Percentiles rank a stretch among this genome's conserved stretches.
Evolutionary conservation across 1,140 invertebrate species (phyloP).

Genomic region (Drosophila elegans): DNA sequence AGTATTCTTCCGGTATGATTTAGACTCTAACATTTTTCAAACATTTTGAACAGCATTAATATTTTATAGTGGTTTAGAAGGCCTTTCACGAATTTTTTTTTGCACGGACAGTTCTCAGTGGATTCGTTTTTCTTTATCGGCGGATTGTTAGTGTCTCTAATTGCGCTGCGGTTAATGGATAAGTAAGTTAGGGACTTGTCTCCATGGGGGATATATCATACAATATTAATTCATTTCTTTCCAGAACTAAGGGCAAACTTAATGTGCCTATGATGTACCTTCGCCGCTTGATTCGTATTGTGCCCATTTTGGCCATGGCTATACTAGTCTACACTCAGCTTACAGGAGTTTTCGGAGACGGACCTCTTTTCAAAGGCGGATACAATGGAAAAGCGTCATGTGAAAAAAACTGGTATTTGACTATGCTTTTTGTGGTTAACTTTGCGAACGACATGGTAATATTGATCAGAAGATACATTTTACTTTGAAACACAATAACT

Average conservation of each 20-base stretch:
- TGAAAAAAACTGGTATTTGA: conserved; percentile 48
- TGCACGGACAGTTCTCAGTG: conserved; percentile 87
- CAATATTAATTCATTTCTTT: not conserved
- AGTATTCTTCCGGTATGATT: conserved; percentile 7
- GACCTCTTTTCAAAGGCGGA: conserved; percentile 30
- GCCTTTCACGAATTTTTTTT: conserved; percentile 86
- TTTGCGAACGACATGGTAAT: conserved; percentile 26
- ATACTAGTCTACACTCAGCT: conserved; percentile 51
- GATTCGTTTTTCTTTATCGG: conserved; percentile 89
- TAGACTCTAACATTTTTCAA: not conserved
- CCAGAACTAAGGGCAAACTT: conserved; percentile 49
- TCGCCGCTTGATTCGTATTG: conserved; percentile 54
- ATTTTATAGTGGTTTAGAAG: conserved; percentile 65
- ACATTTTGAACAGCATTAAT: not conserved
- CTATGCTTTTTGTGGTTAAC: conserved; percentile 54
- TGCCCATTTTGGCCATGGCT: conserved; percentile 46
- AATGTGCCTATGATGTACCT: conserved; percentile 68
- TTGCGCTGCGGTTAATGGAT: conserved; percentile 88
- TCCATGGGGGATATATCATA: no score
- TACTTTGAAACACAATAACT: not conserved
- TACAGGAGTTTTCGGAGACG: conserved; percentile 8
- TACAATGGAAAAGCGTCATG: conserved; percentile 57
- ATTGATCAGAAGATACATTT: conserved; percentile 69
- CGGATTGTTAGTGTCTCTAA: conserved; percentile 88
- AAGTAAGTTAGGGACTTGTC: conserved; percentile 71